Evolutionary conservation across 92 coral and sea anemone species (phyloP).

Genomic region (Pocillopora meandrina): DNA sequence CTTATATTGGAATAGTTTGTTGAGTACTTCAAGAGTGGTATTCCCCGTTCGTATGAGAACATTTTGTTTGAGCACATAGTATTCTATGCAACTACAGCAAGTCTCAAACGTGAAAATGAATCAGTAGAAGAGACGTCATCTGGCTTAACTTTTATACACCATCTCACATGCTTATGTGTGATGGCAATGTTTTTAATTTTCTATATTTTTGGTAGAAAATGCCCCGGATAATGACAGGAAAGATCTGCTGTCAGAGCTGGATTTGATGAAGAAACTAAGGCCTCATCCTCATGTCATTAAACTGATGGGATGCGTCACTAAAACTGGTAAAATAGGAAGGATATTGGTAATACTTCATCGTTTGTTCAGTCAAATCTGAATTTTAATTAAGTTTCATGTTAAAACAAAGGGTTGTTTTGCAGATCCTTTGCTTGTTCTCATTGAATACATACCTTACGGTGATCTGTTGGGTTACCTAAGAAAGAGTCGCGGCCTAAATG

Average conservation of each 20-base stretch:
- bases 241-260: constrained; percentile 32
- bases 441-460: constrained; percentile 45
- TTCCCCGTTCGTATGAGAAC: no score
- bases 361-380: no score
- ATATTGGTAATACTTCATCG: no score
- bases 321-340: constrained; percentile 18
- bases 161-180: no score
- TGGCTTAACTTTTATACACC: no score
- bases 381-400: no score
- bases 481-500: constrained; percentile 49
- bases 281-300: constrained; percentile 38
- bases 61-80: no score
- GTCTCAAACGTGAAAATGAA: no score
- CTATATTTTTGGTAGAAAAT: constrained; percentile 5
- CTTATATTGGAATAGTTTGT: no score
- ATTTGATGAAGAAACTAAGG: constrained; percentile 22
- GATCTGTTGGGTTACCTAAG: constrained; percentile 44
- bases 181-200: not conserved
- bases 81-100: no score
- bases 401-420: not conserved
- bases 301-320: constrained; percentile 42
- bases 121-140: no score
- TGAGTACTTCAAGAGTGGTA: no score
- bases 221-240: constrained; percentile 32
- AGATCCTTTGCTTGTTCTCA: constrained; percentile 47